Evolutionary conservation across 2,888 invertebrate species (phyloP).

Genomic region (Tenodera sinensis): DNA sequence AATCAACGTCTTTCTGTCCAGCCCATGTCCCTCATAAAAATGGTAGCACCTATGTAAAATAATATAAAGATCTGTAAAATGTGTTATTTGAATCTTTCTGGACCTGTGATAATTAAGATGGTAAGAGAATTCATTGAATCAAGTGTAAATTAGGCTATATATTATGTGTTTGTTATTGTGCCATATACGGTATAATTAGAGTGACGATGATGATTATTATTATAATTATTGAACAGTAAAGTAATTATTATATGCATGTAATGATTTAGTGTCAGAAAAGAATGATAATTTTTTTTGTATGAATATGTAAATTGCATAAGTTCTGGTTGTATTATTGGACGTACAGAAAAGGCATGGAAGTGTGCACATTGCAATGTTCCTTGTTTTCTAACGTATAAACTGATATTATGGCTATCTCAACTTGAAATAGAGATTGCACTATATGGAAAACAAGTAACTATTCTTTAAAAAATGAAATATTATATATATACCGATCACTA

Average conservation of each 20-base stretch:
- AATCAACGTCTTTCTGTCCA: not conserved
- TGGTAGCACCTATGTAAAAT: not conserved
- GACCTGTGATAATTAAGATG: constrained; percentile 21
- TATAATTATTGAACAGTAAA: constrained; percentile 4
- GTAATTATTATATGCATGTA: not conserved
- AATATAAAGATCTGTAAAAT: constrained; percentile 2
- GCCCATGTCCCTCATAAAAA: not conserved
- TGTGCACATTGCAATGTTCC: not conserved
- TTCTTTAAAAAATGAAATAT: not conserved
- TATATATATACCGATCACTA: not conserved
- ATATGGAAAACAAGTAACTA: not conserved
- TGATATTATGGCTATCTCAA: not conserved
- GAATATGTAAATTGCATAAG: not conserved
- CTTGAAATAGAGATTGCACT: not conserved
- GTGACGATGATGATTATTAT: not conserved
- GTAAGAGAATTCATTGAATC: not conserved
- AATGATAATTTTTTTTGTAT: not conserved
- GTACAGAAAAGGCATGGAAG: not conserved
- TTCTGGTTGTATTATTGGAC: not conserved
- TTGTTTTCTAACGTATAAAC: not conserved
- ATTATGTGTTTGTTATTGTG: constrained; percentile 21
- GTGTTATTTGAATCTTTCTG: constrained; percentile 18
- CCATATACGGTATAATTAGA: constrained; percentile 21
- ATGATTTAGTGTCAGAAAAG: not conserved
- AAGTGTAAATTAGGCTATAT: constrained; percentile 12